Percentiles rank a stretch among this genome's conserved stretches.
phyloP scores from a whole-genome alignment of 2,888 invertebrate species.

The Andricus curvator region DNA sequence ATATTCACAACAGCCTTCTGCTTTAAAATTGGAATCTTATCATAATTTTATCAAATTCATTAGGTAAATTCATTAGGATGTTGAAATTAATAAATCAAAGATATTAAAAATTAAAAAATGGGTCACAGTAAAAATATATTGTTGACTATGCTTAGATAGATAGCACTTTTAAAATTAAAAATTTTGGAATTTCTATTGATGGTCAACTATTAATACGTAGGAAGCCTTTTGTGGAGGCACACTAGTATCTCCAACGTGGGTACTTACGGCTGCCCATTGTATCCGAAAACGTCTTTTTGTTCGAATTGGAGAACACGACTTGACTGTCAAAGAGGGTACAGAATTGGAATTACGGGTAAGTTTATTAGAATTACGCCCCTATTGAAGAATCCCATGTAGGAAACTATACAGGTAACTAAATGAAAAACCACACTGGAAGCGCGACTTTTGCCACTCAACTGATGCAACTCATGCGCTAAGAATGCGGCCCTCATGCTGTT shows the following conservation, averaged over 20 bases:
- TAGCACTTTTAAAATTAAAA: background rate
- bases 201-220: conserved; percentile 76
- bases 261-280: conserved; percentile 93
- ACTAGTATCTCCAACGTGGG: conserved; percentile 89
- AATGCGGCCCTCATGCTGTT: too few species aligned
- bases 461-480: too few species aligned
- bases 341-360: conserved; percentile 85
- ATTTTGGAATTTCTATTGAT: background rate
- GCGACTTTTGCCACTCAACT: too few species aligned
- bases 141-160: conserved; percentile 13
- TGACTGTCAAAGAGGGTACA: conserved; percentile 85
- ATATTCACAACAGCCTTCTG: too few species aligned
- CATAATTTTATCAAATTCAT: too few species aligned
- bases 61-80: too few species aligned
- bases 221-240: conserved; percentile 95
- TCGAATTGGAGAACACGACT: conserved; percentile 92
- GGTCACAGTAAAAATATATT: too few species aligned
- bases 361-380: background rate
- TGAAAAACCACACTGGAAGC: too few species aligned
- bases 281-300: conserved; percentile 88
- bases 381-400: background rate
- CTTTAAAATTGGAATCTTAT: too few species aligned
- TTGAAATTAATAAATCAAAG: too few species aligned
- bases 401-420: too few species aligned
- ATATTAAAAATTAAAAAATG: too few species aligned